Evolutionary conservation across 2,888 invertebrate species (phyloP).

Genomic region (Urechis unicinctus): DNA sequence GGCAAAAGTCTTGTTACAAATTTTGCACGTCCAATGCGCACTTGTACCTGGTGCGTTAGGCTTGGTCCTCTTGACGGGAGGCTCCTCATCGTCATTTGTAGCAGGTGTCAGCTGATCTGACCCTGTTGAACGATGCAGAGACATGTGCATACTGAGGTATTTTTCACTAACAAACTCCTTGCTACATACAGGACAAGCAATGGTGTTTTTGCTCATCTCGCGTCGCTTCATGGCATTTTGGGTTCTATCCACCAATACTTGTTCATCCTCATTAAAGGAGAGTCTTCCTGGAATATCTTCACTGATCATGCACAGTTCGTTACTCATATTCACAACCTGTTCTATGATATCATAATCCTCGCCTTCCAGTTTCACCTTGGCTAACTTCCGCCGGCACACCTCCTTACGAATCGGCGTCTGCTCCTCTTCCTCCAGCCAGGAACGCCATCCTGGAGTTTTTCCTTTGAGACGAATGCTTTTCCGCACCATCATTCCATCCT

Average conservation of each 20-base stretch:
- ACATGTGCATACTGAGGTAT: conserved; percentile 23
- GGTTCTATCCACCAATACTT: neutral
- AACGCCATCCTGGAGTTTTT: conserved; percentile 8
- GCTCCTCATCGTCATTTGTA: neutral
- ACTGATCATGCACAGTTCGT: neutral
- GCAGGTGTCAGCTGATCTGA: neutral
- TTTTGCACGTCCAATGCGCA: conserved; percentile 23
- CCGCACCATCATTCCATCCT: conserved; percentile 1
- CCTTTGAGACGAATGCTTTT: conserved; percentile 8
- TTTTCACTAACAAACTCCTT: conserved; percentile 22
- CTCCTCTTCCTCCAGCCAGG: neutral
- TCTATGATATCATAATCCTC: conserved; percentile 1
- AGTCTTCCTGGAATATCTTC: neutral
- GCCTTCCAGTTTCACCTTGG: neutral
- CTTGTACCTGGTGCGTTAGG: neutral
- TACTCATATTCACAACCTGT: neutral
- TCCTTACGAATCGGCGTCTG: neutral
- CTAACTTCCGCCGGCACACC: neutral
- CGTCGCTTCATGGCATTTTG: neutral
- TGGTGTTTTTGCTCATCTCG: neutral
- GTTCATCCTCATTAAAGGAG: neutral
- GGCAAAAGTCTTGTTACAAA: conserved; percentile 23
- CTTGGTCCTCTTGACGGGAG: neutral
- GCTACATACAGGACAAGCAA: conserved; percentile 13
- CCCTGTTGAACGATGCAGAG: conserved; percentile 14